Conservation (phyloP, 2,888 invertebrate genomes). For the Pterobdella sp. region DNA sequence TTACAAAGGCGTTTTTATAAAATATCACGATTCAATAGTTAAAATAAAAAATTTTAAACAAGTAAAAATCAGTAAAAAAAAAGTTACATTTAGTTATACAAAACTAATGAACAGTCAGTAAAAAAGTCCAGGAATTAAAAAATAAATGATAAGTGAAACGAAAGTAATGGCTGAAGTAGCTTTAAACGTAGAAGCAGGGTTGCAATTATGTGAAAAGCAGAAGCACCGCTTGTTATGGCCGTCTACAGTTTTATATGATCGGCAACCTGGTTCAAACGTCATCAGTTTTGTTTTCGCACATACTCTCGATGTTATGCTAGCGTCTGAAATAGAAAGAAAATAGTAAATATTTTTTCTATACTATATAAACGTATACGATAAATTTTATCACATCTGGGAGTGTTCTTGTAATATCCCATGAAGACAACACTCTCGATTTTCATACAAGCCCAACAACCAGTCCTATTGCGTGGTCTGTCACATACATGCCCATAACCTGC, state of each 20-base stretch:
- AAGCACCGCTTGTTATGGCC: slow-evolving; percentile 35
- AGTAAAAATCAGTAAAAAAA: not conserved
- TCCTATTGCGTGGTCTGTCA: slow-evolving; percentile 34
- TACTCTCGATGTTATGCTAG: slow-evolving; percentile 33
- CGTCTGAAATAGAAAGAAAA: slow-evolving; percentile 30
- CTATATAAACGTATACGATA: not conserved
- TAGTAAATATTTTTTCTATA: not conserved
- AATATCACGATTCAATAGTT: not conserved
- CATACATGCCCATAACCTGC: slow-evolving; percentile 39
- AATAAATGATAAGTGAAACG: no score
- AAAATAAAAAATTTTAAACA: not conserved
- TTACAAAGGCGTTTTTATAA: not conserved
- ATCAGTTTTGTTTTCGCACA: slow-evolving; percentile 35
- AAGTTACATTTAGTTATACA: not conserved
- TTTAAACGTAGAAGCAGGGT: slow-evolving; percentile 33
- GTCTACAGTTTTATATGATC: slow-evolving; percentile 32
- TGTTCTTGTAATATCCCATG: slow-evolving; percentile 39
- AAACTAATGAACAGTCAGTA: not conserved
- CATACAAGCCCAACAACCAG: slow-evolving; percentile 36
- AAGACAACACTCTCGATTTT: slow-evolving; percentile 35
- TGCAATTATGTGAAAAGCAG: slow-evolving; percentile 37
- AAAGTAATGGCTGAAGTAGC: not conserved
- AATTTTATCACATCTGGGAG: slow-evolving; percentile 35
- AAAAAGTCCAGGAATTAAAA: no score
- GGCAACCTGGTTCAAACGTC: slow-evolving; percentile 36